phyloP scores from a whole-genome alignment of 2,113 vertebrate genomes.

The Hiodon tergisus region DNA sequence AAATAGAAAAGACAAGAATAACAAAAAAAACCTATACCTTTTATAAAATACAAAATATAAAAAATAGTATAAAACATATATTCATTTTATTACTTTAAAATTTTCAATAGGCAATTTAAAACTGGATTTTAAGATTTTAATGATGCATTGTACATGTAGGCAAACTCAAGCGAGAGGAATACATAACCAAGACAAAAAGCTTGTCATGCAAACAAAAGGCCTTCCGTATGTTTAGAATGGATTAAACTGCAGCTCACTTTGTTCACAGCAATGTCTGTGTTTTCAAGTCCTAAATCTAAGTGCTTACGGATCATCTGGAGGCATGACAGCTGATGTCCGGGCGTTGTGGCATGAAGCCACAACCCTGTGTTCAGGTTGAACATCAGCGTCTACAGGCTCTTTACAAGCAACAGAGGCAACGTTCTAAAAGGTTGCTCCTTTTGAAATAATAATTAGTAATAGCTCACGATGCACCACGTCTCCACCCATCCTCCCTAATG shows the following conservation, averaged over 20 bases:
- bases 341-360: not conserved
- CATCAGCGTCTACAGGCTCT: not conserved
- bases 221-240: not conserved
- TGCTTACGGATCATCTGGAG: not conserved
- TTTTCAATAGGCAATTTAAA: too few relatives aligned
- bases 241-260: not conserved
- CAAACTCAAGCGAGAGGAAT: not conserved
- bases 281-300: not conserved
- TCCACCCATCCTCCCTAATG: too few relatives aligned
- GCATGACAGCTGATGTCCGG: not conserved
- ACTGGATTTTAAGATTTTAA: not conserved
- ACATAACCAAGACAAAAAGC: not conserved
- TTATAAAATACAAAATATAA: too few relatives aligned
- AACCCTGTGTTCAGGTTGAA: not conserved
- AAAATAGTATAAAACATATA: too few relatives aligned
- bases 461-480: not conserved
- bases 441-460: not conserved
- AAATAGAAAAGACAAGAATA: too few relatives aligned
- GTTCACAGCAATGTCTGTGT: not conserved
- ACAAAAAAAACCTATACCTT: too few relatives aligned
- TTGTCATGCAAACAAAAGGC: too few relatives aligned
- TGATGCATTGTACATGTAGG: too few relatives aligned
- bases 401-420: not conserved
- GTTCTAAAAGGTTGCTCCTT: not conserved
- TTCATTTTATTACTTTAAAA: too few relatives aligned